Conservation (phyloP, 1,140 invertebrate genomes). For the Drosophila rufa region DNA sequence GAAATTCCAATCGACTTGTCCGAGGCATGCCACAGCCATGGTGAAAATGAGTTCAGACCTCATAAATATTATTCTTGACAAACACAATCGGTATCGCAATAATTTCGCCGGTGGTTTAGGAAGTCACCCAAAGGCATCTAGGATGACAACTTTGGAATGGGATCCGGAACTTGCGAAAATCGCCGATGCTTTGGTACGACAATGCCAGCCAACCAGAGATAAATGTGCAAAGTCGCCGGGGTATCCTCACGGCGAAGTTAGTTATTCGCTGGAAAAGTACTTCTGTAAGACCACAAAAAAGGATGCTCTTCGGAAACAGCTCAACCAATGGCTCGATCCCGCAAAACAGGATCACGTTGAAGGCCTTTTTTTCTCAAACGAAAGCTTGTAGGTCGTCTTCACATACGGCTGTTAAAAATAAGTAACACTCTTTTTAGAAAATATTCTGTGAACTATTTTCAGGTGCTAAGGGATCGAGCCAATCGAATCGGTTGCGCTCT, state of each 20-base stretch:
- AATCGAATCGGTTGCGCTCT: conserved; percentile 21
- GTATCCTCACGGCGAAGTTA: neutral
- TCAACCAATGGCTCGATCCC: neutral
- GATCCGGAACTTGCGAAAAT: conserved; percentile 14
- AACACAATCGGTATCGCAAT: conserved; percentile 23
- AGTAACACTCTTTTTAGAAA: neutral
- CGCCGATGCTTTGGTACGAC: conserved; percentile 14
- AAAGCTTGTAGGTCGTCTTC: neutral
- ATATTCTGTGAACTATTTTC: conserved; percentile 5
- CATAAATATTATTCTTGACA: neutral
- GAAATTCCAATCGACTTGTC: conserved; percentile 1
- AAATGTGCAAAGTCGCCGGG: neutral
- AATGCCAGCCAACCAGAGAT: conserved; percentile 1
- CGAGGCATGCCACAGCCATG: neutral
- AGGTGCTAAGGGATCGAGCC: conserved; percentile 16
- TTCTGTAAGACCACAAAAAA: conserved; percentile 10
- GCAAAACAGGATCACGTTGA: no score
- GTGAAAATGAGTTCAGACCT: conserved; percentile 1
- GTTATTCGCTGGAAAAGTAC: conserved; percentile 16
- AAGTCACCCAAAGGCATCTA: conserved; percentile 3
- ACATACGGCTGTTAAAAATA: neutral
- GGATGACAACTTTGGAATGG: conserved; percentile 14
- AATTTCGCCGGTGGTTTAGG: conserved; percentile 1
- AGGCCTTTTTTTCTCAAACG: no score
- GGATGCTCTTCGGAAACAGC: neutral